Base-by-base conservation (phyloP, 2,113 vertebrate genomes). In the Platysteira castanea region DNA sequence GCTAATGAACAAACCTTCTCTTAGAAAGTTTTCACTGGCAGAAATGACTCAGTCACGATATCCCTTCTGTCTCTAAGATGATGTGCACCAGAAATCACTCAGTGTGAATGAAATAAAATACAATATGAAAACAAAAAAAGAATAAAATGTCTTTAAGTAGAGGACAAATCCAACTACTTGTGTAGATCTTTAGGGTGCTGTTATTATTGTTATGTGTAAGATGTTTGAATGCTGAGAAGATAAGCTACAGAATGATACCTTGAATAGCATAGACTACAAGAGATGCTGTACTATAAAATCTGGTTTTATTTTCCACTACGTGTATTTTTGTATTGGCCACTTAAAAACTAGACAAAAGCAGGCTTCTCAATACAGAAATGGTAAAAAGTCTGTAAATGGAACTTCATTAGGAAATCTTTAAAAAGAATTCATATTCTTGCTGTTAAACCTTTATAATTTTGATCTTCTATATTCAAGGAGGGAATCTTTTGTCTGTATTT, bases 41-140 rank as follows among this genome's bases (percentile, higher is more conserved):
- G 56, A 63, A 63, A 63, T 52, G 16, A 22, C 61, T 65, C 16
- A 30, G 19, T 21, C 56, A 21, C 8, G 26, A 27, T 37, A 49
- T 3, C 19, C 9, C 7, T 52, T 90, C 41, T 73, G 30, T 35
- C 61, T 79, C 1, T 2, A 46, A 80, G 26, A 61, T 49, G 23
- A 39, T 1, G 0, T 46, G 24, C 0, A 0, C 15, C 33, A 77
- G 49, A 83, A 79, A 49, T 47, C 24, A 15, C 16, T 50, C 28
- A 39, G 14, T 17, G 22, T 60, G 31, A 86, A 76, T 22, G 4
- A 65, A 63, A 57, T 47, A 84, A 41, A 78, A 37, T n/a, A 41
- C 2, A 33, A 17, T 33, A 44, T 18, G 33, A 80, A 83, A 74
- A 68, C 31, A 28, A 50, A n/a, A 49, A 49, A 47, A 15, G 7